phyloP scores from a whole-genome alignment of 2,113 vertebrate species.

The Zapornia atra region DNA sequence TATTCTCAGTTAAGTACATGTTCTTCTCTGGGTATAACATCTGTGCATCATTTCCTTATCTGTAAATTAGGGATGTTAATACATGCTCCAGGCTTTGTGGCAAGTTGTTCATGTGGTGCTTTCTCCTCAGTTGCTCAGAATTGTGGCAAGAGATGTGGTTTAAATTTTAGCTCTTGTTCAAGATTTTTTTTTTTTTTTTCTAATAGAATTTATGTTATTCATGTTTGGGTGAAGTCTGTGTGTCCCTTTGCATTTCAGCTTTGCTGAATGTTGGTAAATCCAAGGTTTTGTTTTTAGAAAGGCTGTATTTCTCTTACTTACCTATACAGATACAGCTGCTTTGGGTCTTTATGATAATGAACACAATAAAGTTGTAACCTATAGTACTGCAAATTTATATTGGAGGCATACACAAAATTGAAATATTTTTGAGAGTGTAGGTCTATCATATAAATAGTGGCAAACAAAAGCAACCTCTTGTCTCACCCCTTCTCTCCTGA shows the following conservation, averaged over 20 bases:
- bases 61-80: neutral
- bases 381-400: neutral
- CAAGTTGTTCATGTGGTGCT: neutral
- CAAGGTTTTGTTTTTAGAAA: neutral
- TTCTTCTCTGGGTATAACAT: neutral
- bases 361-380: neutral
- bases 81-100: neutral
- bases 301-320: neutral
- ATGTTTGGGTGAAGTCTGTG: neutral
- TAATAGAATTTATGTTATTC: neutral
- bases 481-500: neutral
- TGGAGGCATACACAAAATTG: neutral
- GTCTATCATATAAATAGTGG: neutral
- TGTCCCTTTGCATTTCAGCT: neutral
- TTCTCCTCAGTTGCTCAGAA: neutral
- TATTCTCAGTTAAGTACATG: constrained; percentile 4
- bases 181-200: neutral
- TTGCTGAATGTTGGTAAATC: neutral
- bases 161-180: neutral
- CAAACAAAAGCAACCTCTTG: neutral
- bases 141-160: neutral
- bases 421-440: neutral
- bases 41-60: neutral
- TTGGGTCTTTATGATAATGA: neutral
- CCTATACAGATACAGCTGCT: neutral